These are phyloP conservation scores for Garrulus glandarius DNA, from an alignment of 2,797 vertebrate species.

Conservation along the genomic window DNA sequence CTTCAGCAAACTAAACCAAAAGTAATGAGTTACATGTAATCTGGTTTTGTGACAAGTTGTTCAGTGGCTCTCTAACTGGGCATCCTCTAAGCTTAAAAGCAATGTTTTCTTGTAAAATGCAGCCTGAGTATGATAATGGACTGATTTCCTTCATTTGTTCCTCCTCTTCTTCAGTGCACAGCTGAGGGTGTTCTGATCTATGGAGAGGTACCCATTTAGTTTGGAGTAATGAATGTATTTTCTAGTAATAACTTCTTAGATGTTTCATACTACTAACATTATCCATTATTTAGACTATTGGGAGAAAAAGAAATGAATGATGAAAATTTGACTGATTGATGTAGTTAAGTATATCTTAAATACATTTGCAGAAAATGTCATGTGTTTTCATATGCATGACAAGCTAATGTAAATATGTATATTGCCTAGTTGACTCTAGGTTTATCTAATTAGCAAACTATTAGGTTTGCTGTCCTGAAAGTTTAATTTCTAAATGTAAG, in stretches of 20 bases:
- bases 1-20: background rate
- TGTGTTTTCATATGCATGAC: background rate
- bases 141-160: background rate
- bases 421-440: background rate
- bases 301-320: background rate
- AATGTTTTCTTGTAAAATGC: background rate
- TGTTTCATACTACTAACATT: background rate
- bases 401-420: background rate
- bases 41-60: background rate
- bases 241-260: background rate
- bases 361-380: background rate
- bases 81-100: background rate
- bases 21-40: background rate
- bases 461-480: background rate
- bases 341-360: background rate
- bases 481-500: background rate
- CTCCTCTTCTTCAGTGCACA: background rate
- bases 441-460: background rate
- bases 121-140: background rate
- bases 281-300: background rate
- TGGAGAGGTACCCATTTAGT: fast-evolving
- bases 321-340: background rate
- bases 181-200: background rate
- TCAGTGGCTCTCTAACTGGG: background rate
- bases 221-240: background rate